Base-by-base conservation (phyloP, 2,113 vertebrate genomes). In the Regulus satrapa region DNA sequence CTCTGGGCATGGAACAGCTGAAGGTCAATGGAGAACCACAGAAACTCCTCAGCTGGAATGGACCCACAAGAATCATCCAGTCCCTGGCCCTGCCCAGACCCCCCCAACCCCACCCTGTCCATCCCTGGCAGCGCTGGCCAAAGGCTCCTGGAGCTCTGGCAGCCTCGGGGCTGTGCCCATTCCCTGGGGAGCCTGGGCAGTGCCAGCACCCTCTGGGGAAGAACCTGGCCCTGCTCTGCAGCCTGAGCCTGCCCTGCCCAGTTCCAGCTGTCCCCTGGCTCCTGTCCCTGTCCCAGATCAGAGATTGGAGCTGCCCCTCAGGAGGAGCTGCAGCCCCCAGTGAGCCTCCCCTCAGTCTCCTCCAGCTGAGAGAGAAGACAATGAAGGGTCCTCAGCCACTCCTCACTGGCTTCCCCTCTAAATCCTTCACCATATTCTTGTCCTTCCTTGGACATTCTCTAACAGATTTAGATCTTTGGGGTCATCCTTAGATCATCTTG, bases 291-390 rank as follows among this genome's bases (percentile, higher is more conserved):
- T 14, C 48, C 0, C 32, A 54, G 58, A 26, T 26, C 8, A 83
- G 40, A 28, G 40, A 2, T 5, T 0, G 2, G 21, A 52, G 56
- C 28, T 73, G n/a, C 6, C n/a, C 46, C 58, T 54, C 2, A 0
- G 34, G 9, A 21, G n/a, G 14, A 63, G 14, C 40, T 55, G 49
- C 68, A 73, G n/a, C 21, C 19, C n/a, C 56, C 12, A 5, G 1
- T 6, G 23, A 46, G 14, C 19, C 32, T 63, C 28, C 7, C 11
- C 48, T 63, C 28, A 54, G 7, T 14, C 21, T 72, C 17, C 58
- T 64, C 38, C 75, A 78, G 38, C 45, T 40, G 34, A 32, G 20
- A 48, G 34, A 61, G 56, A 12, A 12, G 28, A 52, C 38, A 52
- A 49, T 2, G 0, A 54, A n/a, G 34, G 15, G n/a, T 23, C n/a